Evolutionary conservation across 1,140 invertebrate species (phyloP).

Genomic region (Aricia agestis): DNA sequence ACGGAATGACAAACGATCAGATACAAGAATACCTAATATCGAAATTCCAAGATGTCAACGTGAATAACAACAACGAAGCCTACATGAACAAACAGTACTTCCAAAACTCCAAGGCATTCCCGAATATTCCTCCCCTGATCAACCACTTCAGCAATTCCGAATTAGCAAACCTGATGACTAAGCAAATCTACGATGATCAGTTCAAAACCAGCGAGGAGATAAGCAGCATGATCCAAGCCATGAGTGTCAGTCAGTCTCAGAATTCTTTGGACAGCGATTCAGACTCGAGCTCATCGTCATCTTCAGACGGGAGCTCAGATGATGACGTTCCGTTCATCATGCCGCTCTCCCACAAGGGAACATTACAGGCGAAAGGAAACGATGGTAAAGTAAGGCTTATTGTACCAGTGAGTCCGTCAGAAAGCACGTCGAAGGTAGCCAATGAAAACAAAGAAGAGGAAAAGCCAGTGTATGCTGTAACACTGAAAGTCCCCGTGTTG

Average conservation of each 20-base stretch:
- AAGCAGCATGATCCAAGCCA: conserved; percentile 42
- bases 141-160: conserved; percentile 55
- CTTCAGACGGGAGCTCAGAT: conserved; percentile 56
- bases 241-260: conserved; percentile 54
- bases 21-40: conserved; percentile 62
- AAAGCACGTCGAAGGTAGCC: conserved; percentile 43
- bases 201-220: conserved; percentile 39
- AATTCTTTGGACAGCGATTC: conserved; percentile 53
- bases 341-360: conserved; percentile 80
- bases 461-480: conserved; percentile 36
- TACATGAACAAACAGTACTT: conserved; percentile 49
- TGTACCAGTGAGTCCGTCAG: conserved; percentile 72
- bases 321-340: conserved; percentile 78
- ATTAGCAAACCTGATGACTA: conserved; percentile 45
- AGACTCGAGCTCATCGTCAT: conserved; percentile 44
- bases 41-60: conserved; percentile 56
- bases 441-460: conserved; percentile 35
- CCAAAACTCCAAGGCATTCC: conserved; percentile 60
- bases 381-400: conserved; percentile 77
- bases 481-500: conserved; percentile 67
- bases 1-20: conserved; percentile 55
- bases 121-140: conserved; percentile 54
- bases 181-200: conserved; percentile 41
- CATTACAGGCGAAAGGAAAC: conserved; percentile 77
- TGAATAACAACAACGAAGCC: conserved; percentile 34